Conservation (phyloP, 2,888 invertebrate species). For the Volucella inanis region DNA sequence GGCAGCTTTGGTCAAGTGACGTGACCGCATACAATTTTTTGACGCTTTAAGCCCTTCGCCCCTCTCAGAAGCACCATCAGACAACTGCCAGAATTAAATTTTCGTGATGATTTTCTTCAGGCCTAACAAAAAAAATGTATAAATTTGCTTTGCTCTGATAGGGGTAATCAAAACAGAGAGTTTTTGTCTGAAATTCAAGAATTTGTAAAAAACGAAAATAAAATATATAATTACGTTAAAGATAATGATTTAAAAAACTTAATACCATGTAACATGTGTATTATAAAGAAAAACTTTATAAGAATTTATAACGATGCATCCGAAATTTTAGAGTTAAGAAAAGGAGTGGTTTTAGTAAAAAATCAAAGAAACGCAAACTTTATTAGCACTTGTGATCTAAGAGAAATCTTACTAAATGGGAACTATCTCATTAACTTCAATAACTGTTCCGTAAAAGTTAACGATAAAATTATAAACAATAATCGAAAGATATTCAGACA, state of each 20-base stretch:
- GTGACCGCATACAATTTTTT: no score
- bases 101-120: no score
- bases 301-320: constrained; percentile 35
- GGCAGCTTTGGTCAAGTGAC: no score
- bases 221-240: no score
- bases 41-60: no score
- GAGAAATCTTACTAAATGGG: constrained; percentile 29
- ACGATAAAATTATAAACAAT: constrained; percentile 22
- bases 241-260: constrained; percentile 32
- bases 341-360: no score
- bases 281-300: constrained; percentile 41
- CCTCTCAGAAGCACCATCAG: no score
- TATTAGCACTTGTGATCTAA: constrained; percentile 38
- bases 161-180: constrained; percentile 8
- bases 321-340: constrained; percentile 39
- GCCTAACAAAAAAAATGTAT: no score
- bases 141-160: neutral
- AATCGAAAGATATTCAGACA: constrained; percentile 36
- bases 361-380: constrained; percentile 20
- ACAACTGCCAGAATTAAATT: no score
- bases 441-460: constrained; percentile 44
- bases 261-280: constrained; percentile 18
- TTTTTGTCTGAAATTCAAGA: constrained; percentile 31
- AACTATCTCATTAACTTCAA: no score
- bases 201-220: constrained; percentile 40